phyloP scores from a whole-genome alignment of 2,797 vertebrate genomes.

The Setipinna tenuifilis region DNA sequence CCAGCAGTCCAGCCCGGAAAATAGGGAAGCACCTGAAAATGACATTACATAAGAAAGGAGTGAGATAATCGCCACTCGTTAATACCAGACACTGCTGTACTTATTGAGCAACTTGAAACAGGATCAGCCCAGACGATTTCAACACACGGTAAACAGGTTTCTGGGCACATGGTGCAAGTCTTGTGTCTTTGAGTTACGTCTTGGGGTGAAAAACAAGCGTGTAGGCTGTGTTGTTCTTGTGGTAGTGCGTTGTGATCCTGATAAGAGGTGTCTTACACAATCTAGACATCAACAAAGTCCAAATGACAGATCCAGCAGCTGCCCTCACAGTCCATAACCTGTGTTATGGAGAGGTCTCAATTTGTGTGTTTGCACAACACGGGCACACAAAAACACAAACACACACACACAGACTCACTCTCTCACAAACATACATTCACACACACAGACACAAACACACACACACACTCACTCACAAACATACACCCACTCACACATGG shows the following conservation, averaged over 20 bases:
- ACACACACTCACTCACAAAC: background rate
- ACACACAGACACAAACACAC: background rate
- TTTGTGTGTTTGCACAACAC: background rate
- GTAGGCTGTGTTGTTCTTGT: background rate
- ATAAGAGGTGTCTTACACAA: background rate
- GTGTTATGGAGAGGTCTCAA: background rate
- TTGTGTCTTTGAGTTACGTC: background rate
- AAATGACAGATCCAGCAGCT: conserved; percentile 13
- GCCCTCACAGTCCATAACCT: background rate
- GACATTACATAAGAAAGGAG: conserved; percentile 25
- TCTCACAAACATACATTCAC: background rate
- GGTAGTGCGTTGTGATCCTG: background rate
- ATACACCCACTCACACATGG: background rate
- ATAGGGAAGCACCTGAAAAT: conserved; percentile 56
- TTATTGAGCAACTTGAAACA: background rate
- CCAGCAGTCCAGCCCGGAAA: conserved; percentile 5
- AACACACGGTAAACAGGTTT: background rate
- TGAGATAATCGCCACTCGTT: background rate
- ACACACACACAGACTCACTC: background rate
- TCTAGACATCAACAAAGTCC: background rate
- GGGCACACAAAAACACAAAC: background rate
- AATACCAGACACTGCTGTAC: background rate
- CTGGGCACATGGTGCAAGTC: background rate
- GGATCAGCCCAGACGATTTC: background rate
- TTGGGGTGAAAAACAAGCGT: background rate